Percentiles rank a stretch among this genome's conserved stretches.
phyloP scores from a whole-genome alignment of 2,797 vertebrate species.

The Dryobates pubescens region DNA sequence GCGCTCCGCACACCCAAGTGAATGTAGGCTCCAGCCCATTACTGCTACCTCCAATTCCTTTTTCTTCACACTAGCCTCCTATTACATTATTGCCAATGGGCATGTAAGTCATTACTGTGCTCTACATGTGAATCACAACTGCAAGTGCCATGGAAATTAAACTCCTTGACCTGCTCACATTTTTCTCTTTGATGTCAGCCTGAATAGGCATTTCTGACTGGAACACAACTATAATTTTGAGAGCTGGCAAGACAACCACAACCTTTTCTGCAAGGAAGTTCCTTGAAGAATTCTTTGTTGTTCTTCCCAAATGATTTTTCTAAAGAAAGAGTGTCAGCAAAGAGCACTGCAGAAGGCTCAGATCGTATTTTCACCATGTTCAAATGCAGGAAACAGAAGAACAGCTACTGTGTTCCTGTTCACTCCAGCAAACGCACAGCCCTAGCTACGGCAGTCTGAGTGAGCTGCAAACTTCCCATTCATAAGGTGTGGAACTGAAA shows the following conservation, averaged over 20 bases:
- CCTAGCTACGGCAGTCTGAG: background rate
- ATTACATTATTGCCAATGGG: constrained; percentile 66
- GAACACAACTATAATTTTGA: constrained; percentile 62
- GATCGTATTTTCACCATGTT: background rate
- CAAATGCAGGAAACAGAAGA: constrained; percentile 24
- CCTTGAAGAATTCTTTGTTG: constrained; percentile 20
- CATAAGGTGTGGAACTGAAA: background rate
- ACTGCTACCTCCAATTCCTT: constrained; percentile 3
- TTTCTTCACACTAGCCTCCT: constrained; percentile 42
- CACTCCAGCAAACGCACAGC: background rate
- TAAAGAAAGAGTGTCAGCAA: background rate
- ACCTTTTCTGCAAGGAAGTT: constrained; percentile 36
- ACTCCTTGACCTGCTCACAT: constrained; percentile 68
- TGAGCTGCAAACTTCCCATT: background rate
- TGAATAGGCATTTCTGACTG: constrained; percentile 73
- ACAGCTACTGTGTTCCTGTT: background rate
- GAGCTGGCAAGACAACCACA: constrained; percentile 45
- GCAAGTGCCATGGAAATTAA: constrained; percentile 73
- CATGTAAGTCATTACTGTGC: constrained; percentile 64
- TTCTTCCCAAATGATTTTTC: background rate
- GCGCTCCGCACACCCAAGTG: background rate
- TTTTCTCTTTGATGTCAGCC: constrained; percentile 70
- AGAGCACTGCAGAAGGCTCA: background rate
- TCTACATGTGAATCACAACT: constrained; percentile 67
- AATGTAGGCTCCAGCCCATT: background rate